These are phyloP conservation scores for Lithobates sylvaticus DNA, from an alignment of 2,797 vertebrate species.

Conservation along the genomic window DNA sequence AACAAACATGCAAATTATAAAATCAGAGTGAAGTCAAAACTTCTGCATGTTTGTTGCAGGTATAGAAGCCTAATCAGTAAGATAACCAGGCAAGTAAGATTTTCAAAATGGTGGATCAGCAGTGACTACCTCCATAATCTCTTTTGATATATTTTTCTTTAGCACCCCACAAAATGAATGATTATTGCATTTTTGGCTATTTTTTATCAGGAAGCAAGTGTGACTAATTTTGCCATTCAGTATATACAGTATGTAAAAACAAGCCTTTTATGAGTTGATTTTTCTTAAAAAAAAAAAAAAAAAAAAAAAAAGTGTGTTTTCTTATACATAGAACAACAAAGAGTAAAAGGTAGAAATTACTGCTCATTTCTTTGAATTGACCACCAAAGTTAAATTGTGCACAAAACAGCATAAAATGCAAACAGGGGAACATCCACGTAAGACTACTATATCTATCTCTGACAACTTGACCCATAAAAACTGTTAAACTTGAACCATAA, in stretches of 20 bases:
- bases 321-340: background rate
- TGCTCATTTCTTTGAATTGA: background rate
- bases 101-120: no score
- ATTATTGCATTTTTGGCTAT: no score
- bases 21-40: no score
- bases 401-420: background rate
- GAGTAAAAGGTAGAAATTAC: background rate
- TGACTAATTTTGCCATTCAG: no score
- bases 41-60: no score
- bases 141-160: no score
- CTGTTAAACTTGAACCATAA: background rate
- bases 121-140: no score
- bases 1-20: no score
- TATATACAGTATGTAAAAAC: background rate
- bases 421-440: background rate
- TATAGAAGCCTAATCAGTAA: no score
- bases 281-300: background rate
- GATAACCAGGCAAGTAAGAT: no score
- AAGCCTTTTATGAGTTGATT: background rate
- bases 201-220: no score
- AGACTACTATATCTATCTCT: slow-evolving; percentile 2
- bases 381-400: background rate
- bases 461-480: slow-evolving; percentile 4
- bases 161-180: no score
- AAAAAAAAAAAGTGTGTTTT: background rate